A percentile compares a stretch with the other conserved stretches of the same genome.
Evolutionary conservation across 2,797 vertebrate species (phyloP).

Genomic region (Pyrocephalus nanus): DNA sequence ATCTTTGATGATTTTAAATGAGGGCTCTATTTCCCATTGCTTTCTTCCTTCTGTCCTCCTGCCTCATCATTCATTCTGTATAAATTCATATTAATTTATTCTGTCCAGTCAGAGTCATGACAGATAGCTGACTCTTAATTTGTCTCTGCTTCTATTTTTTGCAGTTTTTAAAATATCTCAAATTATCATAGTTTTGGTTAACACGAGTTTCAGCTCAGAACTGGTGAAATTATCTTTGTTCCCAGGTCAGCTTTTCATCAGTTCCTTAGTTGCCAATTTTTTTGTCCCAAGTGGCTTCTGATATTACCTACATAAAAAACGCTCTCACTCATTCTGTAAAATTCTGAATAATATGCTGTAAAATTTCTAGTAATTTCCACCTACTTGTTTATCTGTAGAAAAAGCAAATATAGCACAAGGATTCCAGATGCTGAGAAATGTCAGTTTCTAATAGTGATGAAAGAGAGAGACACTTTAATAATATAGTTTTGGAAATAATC

Average conservation of each 20-base stretch:
- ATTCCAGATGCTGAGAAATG: neutral
- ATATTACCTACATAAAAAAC: neutral
- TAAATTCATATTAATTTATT: neutral
- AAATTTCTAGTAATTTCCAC: neutral
- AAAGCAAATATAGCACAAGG: fast-evolving
- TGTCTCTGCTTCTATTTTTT: neutral
- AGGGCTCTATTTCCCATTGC: neutral
- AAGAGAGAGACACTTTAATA: neutral
- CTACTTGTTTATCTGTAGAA: neutral
- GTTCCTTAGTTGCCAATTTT: neutral
- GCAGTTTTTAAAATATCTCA: neutral
- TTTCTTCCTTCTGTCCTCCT: neutral
- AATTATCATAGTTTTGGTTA: neutral
- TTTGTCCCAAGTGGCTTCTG: neutral
- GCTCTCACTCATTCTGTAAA: fast-evolving
- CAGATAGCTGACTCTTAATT: neutral
- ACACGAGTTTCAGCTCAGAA: neutral
- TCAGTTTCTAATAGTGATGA: neutral
- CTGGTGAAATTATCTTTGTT: neutral
- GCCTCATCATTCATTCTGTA: neutral
- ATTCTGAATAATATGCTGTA: neutral
- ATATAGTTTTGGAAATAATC: neutral
- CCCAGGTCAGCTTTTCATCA: neutral
- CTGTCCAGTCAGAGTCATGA: neutral
- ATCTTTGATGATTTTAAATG: neutral